phyloP scores from a whole-genome alignment of 1,140 invertebrate genomes.

The Ips typographus region DNA sequence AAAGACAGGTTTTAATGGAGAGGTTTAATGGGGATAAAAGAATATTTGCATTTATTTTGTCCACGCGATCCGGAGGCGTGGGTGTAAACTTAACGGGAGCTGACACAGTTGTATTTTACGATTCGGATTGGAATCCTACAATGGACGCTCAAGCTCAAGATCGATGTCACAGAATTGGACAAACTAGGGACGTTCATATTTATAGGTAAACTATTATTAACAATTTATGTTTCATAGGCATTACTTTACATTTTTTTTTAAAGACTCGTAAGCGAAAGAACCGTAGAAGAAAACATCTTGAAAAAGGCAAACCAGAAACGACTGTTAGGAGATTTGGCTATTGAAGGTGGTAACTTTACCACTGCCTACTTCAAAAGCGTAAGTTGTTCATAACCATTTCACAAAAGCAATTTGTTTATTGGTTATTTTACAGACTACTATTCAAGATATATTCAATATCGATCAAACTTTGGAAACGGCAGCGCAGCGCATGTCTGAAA shows the following conservation, averaged over 20 bases:
- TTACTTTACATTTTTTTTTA: slow-evolving; percentile 1
- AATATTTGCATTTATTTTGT: slow-evolving; percentile 98
- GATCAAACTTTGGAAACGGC: slow-evolving; percentile 64
- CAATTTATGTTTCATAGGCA: not conserved
- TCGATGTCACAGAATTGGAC: slow-evolving; percentile 97
- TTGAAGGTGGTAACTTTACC: slow-evolving; percentile 98
- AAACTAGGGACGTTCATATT: slow-evolving; percentile 99
- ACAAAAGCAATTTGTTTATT: not conserved
- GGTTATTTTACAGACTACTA: slow-evolving; percentile 70
- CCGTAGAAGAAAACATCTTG: slow-evolving; percentile 98
- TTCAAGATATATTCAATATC: slow-evolving; percentile 89
- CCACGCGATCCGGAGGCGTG: slow-evolving; percentile 96
- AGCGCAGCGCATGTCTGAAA: slow-evolving; percentile 64
- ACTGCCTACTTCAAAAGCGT: slow-evolving; percentile 96
- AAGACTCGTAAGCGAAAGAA: slow-evolving; percentile 87
- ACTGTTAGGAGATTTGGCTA: slow-evolving; percentile 93
- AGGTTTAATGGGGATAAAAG: slow-evolving; percentile 93
- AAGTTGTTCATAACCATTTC: slow-evolving; percentile 48
- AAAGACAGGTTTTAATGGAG: slow-evolving; percentile 95
- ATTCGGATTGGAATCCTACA: slow-evolving; percentile 99
- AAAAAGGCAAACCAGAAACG: slow-evolving; percentile 99
- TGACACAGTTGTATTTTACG: slow-evolving; percentile 99
- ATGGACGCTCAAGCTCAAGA: slow-evolving; percentile 99
- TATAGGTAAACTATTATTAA: slow-evolving; percentile 65
- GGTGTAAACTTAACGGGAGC: slow-evolving; percentile 99